phyloP scores from a whole-genome alignment of 2,888 invertebrate genomes.

The Spialia ferax region DNA sequence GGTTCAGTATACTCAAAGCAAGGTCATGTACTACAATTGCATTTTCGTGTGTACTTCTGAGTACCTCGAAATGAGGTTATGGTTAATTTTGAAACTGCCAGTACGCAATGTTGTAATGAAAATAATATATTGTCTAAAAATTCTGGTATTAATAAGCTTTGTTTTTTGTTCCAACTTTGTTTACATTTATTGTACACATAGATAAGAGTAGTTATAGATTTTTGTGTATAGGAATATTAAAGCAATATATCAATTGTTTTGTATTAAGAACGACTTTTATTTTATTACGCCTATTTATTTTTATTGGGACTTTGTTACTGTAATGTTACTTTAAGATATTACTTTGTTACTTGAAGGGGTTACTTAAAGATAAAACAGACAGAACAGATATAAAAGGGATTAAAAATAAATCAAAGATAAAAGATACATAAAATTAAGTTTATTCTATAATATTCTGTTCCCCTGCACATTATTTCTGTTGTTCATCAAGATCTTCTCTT shows the following conservation, averaged over 20 bases:
- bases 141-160: no score
- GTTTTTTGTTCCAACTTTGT: no score
- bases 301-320: neutral
- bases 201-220: neutral
- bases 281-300: conserved; percentile 1
- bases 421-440: conserved; percentile 26
- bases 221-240: conserved; percentile 37
- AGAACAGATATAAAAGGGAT: neutral
- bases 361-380: neutral
- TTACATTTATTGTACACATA: no score
- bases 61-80: no score
- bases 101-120: no score
- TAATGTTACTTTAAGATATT: no score
- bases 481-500: conserved; percentile 92
- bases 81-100: no score
- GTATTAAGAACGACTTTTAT: conserved; percentile 34
- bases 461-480: conserved; percentile 92
- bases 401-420: neutral
- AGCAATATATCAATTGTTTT: conserved; percentile 51
- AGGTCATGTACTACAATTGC: no score
- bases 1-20: no score
- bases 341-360: no score
- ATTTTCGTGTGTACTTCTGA: no score
- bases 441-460: conserved; percentile 86
- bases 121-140: no score